phyloP scores from a whole-genome alignment of 2,113 vertebrate genomes.

The Tringa solitaria region DNA sequence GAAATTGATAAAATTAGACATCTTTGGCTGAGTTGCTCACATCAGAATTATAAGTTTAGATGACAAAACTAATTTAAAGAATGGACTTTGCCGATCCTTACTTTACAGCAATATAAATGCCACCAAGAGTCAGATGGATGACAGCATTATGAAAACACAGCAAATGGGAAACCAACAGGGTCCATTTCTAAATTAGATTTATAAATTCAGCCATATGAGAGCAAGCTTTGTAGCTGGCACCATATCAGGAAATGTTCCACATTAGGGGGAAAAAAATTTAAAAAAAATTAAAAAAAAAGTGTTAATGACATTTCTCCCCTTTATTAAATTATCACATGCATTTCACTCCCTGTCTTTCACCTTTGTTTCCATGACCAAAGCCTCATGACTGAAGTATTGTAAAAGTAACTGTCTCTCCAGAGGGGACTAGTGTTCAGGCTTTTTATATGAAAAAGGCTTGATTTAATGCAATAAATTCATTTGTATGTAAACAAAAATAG shows the following conservation, averaged over 20 bases:
- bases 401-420: neutral
- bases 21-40: slow-evolving; percentile 2
- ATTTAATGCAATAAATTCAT: neutral
- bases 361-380: neutral
- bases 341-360: slow-evolving; percentile 10
- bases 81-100: neutral
- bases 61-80: slow-evolving; percentile 47
- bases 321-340: neutral
- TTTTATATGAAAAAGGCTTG: neutral
- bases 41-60: slow-evolving; percentile 15
- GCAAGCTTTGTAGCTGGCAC: neutral
- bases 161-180: slow-evolving; percentile 9
- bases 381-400: neutral
- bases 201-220: slow-evolving; percentile 27
- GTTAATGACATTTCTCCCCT: neutral
- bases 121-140: slow-evolving; percentile 9
- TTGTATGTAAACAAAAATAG: neutral
- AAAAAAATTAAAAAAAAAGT: neutral
- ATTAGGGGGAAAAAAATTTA: neutral
- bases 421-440: neutral
- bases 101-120: slow-evolving; percentile 1
- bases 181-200: slow-evolving; percentile 51
- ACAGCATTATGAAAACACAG: slow-evolving; percentile 14
- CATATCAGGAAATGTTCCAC: neutral
- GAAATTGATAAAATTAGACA: slow-evolving; percentile 37